Percentiles rank a stretch among this genome's conserved stretches.
These are phyloP conservation scores for Willowsia nigromaculata DNA, from an alignment of 2,888 invertebrate genomes.

Conservation along the genomic window DNA sequence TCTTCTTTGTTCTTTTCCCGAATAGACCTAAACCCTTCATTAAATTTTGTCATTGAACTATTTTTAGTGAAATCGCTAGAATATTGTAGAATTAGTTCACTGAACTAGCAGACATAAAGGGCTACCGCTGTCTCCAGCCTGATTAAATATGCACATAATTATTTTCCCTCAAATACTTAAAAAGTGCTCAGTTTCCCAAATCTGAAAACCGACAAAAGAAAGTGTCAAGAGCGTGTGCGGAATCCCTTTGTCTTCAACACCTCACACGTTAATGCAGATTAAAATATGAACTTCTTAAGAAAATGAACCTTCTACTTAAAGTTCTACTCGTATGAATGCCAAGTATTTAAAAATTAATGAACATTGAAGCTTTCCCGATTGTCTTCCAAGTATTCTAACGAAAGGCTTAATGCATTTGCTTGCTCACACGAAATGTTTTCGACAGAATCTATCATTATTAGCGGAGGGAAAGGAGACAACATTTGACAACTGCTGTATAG, in stretches of 20 bases:
- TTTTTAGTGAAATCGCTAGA: background rate
- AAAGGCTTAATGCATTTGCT: background rate
- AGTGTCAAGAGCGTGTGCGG: constrained; percentile 53
- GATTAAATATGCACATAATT: constrained; percentile 37
- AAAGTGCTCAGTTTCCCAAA: background rate
- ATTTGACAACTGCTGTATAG: no score
- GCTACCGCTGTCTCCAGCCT: constrained; percentile 47
- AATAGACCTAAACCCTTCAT: background rate
- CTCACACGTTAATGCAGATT: background rate
- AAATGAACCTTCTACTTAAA: constrained; percentile 35
- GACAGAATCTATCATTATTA: constrained; percentile 34
- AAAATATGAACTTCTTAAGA: constrained; percentile 26
- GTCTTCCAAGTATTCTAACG: constrained; percentile 43
- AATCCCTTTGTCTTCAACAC: constrained; percentile 48
- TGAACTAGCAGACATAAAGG: constrained; percentile 31
- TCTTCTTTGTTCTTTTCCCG: background rate
- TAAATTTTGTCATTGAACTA: background rate
- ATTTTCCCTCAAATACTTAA: background rate
- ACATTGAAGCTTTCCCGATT: constrained; percentile 1
- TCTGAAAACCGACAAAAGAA: constrained; percentile 41
- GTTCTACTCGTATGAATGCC: background rate
- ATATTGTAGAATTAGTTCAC: constrained; percentile 11
- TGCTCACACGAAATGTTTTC: background rate
- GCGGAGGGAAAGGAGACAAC: background rate
- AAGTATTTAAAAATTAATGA: constrained; percentile 26